Base-by-base conservation (phyloP, 2,113 vertebrate genomes). In the Ranitomeya variabilis region DNA sequence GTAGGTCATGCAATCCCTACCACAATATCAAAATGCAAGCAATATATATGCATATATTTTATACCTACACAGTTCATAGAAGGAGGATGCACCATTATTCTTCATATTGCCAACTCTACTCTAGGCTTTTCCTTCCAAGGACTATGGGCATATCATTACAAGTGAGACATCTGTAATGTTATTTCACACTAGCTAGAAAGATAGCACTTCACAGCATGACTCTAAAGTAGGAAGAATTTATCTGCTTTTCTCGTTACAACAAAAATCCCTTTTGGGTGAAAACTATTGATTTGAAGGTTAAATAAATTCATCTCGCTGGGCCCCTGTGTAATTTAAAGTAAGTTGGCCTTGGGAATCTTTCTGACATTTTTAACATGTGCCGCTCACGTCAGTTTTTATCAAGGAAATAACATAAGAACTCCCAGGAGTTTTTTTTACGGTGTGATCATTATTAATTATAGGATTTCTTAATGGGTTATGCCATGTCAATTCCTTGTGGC, bases 291-390 rank as follows among this genome's bases (percentile, higher is more conserved):
- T 91, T 90, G 90, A 92, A 91, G 91, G 90, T 90, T 91, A 93
- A 94, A 94, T 94, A 90, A 90, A 90, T 86, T 92, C 90, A 93
- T 90, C 91, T 93, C 88, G 89, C 92, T 90, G 57, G 90, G 90
- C 80, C 90, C 90, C 92, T 90, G 92, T 93, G 91, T 78, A 93
- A 93, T 93, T 92, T 93, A 93, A 92, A 93, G 92, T 90, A 94
- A 93, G 92, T 90, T 92, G 90, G 93, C 92, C 94, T 93, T 93
- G 92, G 94, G 92, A 94, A 93, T 92, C 91, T 91, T 92, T 91
- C 91, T 93, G 91, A 91, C 92, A 92, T 90, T 91, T 91, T 85
- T 90, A 92, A 91, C 90, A 89, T 78, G 62, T 15, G 87, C 90
- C 92, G 90, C 90, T 90, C 0, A 0, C 78, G 67, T 86, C 88